Evolutionary conservation across 2,888 invertebrate species (phyloP).

Genomic region (Stomorhina lunata): DNA sequence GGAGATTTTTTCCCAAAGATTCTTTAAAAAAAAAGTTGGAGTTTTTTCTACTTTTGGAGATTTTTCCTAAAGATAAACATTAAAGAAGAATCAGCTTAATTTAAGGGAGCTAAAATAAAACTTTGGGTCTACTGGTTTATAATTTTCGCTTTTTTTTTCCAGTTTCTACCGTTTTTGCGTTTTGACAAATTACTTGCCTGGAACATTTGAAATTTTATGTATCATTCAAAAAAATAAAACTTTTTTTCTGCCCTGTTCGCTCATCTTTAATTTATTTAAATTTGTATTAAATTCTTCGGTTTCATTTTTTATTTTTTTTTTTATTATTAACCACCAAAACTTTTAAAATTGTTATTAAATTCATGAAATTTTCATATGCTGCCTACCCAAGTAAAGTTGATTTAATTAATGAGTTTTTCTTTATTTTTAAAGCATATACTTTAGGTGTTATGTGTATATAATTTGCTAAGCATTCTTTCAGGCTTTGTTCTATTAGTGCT

Average conservation of each 20-base stretch:
- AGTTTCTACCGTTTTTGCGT: background rate
- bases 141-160: background rate
- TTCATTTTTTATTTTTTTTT: background rate
- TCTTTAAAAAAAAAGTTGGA: background rate
- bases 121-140: slow-evolving; percentile 27
- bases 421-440: slow-evolving; percentile 43
- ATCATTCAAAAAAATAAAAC: background rate
- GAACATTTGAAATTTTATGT: slow-evolving; percentile 30
- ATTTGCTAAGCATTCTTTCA: slow-evolving; percentile 56
- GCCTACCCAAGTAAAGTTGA: slow-evolving; percentile 11
- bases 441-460: slow-evolving; percentile 41
- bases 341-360: background rate
- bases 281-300: slow-evolving; percentile 11
- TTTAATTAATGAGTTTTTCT: slow-evolving; percentile 39
- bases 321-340: background rate
- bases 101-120: background rate
- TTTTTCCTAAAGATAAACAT: slow-evolving; percentile 8
- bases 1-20: background rate
- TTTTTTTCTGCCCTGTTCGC: background rate
- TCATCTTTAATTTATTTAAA: slow-evolving; percentile 17
- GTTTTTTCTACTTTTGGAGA: background rate
- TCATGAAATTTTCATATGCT: background rate
- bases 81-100: slow-evolving; percentile 1
- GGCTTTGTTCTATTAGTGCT: slow-evolving; percentile 26
- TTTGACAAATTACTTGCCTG: slow-evolving; percentile 51